A percentile compares a stretch with the other conserved stretches of the same genome.
Conservation (phyloP, 2,797 vertebrate genomes). For the Acanthurus lineatus region DNA sequence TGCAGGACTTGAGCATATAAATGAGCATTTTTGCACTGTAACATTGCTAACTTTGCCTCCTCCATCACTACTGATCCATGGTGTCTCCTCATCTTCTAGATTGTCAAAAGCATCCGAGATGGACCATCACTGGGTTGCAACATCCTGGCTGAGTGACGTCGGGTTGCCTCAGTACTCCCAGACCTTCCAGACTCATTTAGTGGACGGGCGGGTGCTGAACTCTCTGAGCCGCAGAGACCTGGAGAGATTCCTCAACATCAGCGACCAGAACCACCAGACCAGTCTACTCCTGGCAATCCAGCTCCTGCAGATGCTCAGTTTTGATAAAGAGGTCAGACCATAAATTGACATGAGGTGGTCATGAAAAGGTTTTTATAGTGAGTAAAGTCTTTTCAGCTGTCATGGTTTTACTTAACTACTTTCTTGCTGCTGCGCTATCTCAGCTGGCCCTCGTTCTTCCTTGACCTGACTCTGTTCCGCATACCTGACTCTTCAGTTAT, state of each 20-base stretch:
- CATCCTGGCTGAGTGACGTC: conserved; percentile 91
- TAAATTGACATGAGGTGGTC: not conserved
- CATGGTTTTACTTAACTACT: conserved; percentile 1
- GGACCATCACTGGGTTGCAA: conserved; percentile 92
- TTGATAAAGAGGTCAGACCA: conserved; percentile 89
- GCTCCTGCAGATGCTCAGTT: conserved; percentile 88
- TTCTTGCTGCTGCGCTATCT: conserved; percentile 34
- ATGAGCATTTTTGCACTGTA: too few relatives aligned
- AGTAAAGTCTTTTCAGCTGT: too few relatives aligned
- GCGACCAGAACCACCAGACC: conserved; percentile 89
- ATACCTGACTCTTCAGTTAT: conserved; percentile 21
- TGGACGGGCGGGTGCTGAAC: conserved; percentile 89
- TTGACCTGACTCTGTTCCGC: conserved; percentile 38
- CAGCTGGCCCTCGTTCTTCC: conserved; percentile 25
- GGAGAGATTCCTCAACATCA: conserved; percentile 87
- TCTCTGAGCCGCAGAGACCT: conserved; percentile 89
- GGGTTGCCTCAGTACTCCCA: conserved; percentile 91
- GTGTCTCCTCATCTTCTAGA: conserved; percentile 62
- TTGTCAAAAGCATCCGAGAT: conserved; percentile 89
- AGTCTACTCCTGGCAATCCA: conserved; percentile 90
- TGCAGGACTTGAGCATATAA: too few relatives aligned
- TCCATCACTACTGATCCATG: not conserved
- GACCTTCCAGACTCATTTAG: conserved; percentile 88
- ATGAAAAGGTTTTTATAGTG: not conserved
- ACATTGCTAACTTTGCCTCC: not conserved